Evolutionary conservation across 2,113 vertebrate species (phyloP), one percentile per base, ranked within the genome.

Genomic region (Tauraco erythrolophus): DNA sequence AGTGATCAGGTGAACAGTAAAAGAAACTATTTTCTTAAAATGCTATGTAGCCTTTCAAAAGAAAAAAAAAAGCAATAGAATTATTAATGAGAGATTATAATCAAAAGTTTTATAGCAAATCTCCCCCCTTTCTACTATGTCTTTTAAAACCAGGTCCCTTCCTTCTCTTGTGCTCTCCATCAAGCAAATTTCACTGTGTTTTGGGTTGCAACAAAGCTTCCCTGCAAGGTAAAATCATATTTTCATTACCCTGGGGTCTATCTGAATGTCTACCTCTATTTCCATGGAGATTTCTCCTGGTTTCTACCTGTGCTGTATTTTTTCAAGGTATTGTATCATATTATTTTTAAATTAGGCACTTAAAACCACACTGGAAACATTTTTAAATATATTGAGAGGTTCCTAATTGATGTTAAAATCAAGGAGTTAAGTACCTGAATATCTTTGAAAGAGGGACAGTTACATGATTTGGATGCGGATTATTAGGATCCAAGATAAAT

Each of bases 221-320:
- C 23, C 10, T 89, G 16, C 2, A 33, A 43, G 25, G 11, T 35
- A 71, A 71, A 56, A 80, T 57, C 23, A 76, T 45, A 43, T n/a
- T 80, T 68, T 27, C 2, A 0, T 66, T 53, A n/a, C 9, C 5
- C 6, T 0, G 4, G 8, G 5, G 3, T 71, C 9, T 7, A 50
- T 30, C 6, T 68, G 37, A 45, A 50, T 68, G 25, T 48, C 16
- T 43, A 31, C 11, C 8, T 75, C 18, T 39, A 16, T 72, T 84
- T 84, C 53, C 50, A 5, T 25, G 46, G 30, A 75, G 7, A 64
- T 56, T 88, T 58, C 8, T 89, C 11, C 7, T 53, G 6, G 6
- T 53, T 85, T 82, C 27, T 83, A 68, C 4, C 7, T 14, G 4
- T 35, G 6, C 11, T 41, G 10, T 45, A 23, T 37, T n/a, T 86